Evolutionary conservation across 2,113 vertebrate species (phyloP), one percentile per base, ranked within the genome.

Genomic region (Podarcis raffonei): DNA sequence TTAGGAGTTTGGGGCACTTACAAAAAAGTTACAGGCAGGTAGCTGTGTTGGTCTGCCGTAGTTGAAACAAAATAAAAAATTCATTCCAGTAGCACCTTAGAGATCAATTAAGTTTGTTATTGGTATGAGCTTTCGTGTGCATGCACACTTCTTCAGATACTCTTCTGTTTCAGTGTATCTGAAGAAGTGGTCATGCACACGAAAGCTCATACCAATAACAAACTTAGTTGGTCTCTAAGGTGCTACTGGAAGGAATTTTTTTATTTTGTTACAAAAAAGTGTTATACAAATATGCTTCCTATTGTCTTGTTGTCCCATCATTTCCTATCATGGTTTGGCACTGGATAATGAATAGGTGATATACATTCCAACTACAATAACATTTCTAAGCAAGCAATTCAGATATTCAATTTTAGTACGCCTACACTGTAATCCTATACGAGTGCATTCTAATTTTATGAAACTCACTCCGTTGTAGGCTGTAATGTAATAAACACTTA

Each of bases 301-400:
- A 23, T 57, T 57, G 48, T 13, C 75, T 78, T 48, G 7, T 30
- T 2, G 81, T 30, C 5, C 81, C 8, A 35, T 69, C 15, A 22
- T 39, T 37, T 87, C 53, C 57, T 81, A 2, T 62, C 37, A 18
- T 35, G 32, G 72, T 35, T 74, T 35, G 25, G 1, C 27, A 69
- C 4, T 39, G 74, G 83, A 71, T 65, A 66, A 79, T 37, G 27
- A 15, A 3, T 82, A 30, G 18, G 59, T 62, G 12, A 79, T 53
- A 79, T 57, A 80, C 1, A 32, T 3, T 18, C 48, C 57, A 66
- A 37, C 25, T 3, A 37, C 59, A 1, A 22, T 15, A 3, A 84
- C 32, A 5, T 75, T 84, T 72, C 25, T 85, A 92, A 27, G 89
- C 37, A 91, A 39, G 13, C 25, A 42, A 77, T 25, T 42, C 37